These are phyloP conservation scores for Apolygus lucorum DNA, from an alignment of 1,140 invertebrate species.

Conservation along the genomic window DNA sequence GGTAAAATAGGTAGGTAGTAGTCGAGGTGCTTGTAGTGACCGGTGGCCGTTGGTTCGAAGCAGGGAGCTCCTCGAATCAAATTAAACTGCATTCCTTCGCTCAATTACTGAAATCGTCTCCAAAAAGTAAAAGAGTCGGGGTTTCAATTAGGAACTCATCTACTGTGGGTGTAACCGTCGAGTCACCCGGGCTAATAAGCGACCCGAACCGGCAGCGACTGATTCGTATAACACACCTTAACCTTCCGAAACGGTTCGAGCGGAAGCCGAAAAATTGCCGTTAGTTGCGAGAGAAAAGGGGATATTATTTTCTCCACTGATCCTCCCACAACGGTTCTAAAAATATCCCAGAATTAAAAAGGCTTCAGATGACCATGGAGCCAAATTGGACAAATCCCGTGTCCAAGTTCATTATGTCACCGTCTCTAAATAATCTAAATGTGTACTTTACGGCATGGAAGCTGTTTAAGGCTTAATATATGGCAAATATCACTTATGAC, in stretches of 20 bases:
- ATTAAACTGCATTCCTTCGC: constrained; percentile 13
- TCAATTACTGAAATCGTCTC: constrained; percentile 9
- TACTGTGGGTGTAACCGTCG: constrained; percentile 13
- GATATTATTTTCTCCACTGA: too few species aligned
- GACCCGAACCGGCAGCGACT: not conserved
- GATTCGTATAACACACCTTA: not conserved
- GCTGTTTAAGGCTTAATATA: too few species aligned
- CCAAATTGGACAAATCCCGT: too few species aligned
- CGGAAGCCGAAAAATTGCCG: not conserved
- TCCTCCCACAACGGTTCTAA: too few species aligned
- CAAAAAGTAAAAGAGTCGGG: not conserved
- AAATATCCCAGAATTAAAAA: too few species aligned
- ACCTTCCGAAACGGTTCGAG: not conserved
- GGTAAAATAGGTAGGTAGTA: too few species aligned
- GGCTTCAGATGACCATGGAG: too few species aligned
- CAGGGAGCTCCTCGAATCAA: not conserved
- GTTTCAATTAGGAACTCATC: constrained; percentile 9
- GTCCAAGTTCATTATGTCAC: too few species aligned
- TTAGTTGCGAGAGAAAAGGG: too few species aligned
- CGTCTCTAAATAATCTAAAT: too few species aligned
- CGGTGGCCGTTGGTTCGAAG: not conserved
- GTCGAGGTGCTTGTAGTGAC: not conserved
- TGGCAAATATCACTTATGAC: too few species aligned
- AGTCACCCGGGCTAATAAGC: constrained; percentile 7
- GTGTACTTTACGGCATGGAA: too few species aligned